These are phyloP conservation scores for Microplitis deprimator DNA, from an alignment of 2,888 invertebrate genomes.

Conservation along the genomic window DNA sequence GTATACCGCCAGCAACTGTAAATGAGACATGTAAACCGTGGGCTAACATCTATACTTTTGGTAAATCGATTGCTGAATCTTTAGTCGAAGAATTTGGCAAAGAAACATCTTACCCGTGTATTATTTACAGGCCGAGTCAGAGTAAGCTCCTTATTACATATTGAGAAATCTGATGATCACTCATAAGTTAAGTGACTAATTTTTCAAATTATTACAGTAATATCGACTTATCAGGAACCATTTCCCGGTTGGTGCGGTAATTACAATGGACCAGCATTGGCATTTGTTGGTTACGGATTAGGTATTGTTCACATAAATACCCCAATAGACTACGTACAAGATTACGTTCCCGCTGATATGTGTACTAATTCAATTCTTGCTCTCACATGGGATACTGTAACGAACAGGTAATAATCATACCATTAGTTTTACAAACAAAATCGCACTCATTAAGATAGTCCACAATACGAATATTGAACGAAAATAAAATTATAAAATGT, in stretches of 20 bases:
- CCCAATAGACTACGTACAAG: conserved; percentile 45
- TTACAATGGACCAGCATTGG: conserved; percentile 49
- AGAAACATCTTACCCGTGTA: conserved; percentile 51
- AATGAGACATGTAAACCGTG: conserved; percentile 52
- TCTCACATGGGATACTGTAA: conserved; percentile 55
- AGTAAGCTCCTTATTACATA: conserved; percentile 47
- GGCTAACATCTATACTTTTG: conserved; percentile 56
- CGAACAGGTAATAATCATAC: conserved; percentile 51
- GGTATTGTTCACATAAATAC: conserved; percentile 53
- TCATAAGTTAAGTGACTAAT: neutral
- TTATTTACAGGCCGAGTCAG: conserved; percentile 58
- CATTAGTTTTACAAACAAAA: neutral
- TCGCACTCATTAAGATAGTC: neutral
- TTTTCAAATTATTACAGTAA: conserved; percentile 49
- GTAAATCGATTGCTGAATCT: conserved; percentile 58
- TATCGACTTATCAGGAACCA: conserved; percentile 55
- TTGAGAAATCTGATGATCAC: too few species aligned
- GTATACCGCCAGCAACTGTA: conserved; percentile 51
- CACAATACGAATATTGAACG: too few species aligned
- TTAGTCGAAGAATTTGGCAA: conserved; percentile 54
- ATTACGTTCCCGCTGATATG: conserved; percentile 59
- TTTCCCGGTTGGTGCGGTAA: conserved; percentile 52
- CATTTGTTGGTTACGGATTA: conserved; percentile 43
- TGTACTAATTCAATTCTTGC: conserved; percentile 55
- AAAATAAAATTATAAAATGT: too few species aligned